Conservation (phyloP, 2,888 invertebrate species). For the Microplitis manilae region DNA sequence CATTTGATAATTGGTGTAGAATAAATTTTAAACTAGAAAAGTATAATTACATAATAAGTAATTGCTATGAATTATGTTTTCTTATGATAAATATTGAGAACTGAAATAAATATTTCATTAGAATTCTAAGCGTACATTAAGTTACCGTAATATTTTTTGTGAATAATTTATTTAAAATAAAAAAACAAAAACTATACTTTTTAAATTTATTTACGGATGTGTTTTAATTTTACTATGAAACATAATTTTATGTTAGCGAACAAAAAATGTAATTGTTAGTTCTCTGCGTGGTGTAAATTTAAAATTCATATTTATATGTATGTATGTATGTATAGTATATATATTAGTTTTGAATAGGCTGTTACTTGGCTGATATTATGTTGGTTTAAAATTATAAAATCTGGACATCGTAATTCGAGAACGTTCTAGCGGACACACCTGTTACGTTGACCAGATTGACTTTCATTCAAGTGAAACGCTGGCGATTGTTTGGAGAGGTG, state of each 20-base stretch:
- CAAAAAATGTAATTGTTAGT: background rate
- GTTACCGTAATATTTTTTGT: background rate
- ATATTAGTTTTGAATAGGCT: background rate
- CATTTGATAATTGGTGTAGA: too few relatives aligned
- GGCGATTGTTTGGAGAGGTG: constrained; percentile 6
- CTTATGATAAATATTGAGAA: background rate
- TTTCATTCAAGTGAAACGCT: constrained; percentile 4
- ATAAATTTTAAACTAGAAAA: background rate
- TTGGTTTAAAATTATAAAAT: background rate
- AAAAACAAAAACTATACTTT: background rate
- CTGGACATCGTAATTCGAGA: background rate
- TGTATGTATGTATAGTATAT: background rate
- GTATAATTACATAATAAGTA: background rate
- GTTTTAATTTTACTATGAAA: too few relatives aligned
- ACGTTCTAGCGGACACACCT: constrained; percentile 6
- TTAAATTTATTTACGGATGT: background rate
- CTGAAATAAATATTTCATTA: background rate
- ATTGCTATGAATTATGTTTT: background rate
- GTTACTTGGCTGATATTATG: background rate
- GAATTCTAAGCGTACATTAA: background rate
- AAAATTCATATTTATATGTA: background rate
- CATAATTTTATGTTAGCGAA: background rate
- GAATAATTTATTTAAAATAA: background rate
- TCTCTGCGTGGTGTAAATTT: background rate
- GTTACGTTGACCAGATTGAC: constrained; percentile 7